These are phyloP conservation scores for Sciurus vulgaris DNA, from an alignment of 2,797 vertebrate genomes.

Conservation along the genomic window DNA sequence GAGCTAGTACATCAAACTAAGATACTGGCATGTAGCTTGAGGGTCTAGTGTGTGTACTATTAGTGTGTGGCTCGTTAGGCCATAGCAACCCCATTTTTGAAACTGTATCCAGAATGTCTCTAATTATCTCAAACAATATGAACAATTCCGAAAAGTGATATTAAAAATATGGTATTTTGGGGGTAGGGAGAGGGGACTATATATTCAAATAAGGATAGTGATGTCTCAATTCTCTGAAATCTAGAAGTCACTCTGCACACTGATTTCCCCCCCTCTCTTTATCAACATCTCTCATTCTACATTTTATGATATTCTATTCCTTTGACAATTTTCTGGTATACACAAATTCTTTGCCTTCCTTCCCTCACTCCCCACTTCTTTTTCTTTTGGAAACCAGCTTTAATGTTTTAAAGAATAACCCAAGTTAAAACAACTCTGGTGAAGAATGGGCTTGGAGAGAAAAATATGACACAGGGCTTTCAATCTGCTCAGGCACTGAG, in stretches of 20 bases:
- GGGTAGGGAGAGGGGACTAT: not conserved
- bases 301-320: not conserved
- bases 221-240: not conserved
- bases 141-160: slow-evolving; percentile 8
- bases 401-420: not conserved
- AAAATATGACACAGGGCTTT: not conserved
- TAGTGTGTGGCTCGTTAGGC: not conserved
- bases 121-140: slow-evolving; percentile 39
- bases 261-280: not conserved
- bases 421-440: not conserved
- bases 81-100: not conserved
- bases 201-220: not conserved
- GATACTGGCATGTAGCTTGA: not conserved
- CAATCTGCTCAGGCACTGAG: not conserved
- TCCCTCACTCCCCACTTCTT: not conserved
- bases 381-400: not conserved
- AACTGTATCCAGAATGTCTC: not conserved
- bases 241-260: not conserved
- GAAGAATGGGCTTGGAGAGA: not conserved
- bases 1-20: not conserved
- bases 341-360: not conserved
- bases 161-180: not conserved
- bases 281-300: not conserved
- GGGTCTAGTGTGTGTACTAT: not conserved
- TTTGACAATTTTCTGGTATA: slow-evolving; percentile 9